Evolutionary conservation across 2,113 vertebrate genomes (phyloP).

Genomic region (Chascanopsetta lugubris): DNA sequence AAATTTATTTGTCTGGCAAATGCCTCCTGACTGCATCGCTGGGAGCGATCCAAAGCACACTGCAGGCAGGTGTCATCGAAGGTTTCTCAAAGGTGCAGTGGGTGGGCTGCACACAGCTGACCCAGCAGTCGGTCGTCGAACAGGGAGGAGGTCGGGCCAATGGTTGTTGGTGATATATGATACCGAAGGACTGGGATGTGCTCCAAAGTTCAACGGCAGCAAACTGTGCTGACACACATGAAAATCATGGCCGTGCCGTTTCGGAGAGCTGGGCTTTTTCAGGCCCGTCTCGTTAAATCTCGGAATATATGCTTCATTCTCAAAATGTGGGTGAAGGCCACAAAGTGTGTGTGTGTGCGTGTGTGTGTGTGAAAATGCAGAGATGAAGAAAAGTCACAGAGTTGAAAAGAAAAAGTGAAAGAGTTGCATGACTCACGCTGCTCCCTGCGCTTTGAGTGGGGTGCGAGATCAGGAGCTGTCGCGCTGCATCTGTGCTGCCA

Average conservation of each 20-base stretch:
- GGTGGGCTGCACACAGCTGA: conserved; percentile 46
- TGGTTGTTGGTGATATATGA: conserved; percentile 13
- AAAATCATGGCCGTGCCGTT: background rate
- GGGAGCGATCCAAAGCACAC: background rate
- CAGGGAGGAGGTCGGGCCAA: background rate
- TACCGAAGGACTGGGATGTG: conserved; percentile 11
- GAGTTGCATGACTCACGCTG: too few relatives aligned
- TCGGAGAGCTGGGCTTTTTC: background rate
- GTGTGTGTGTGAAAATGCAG: too few relatives aligned
- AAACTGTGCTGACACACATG: conserved; percentile 4
- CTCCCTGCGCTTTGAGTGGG: too few relatives aligned
- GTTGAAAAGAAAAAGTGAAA: too few relatives aligned
- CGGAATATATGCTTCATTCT: too few relatives aligned
- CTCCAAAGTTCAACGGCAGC: conserved; percentile 23
- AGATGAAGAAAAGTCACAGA: too few relatives aligned
- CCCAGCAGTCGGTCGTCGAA: conserved; percentile 11
- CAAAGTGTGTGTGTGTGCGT: too few relatives aligned
- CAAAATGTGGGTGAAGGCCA: too few relatives aligned
- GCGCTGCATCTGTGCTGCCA: too few relatives aligned
- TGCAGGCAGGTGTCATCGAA: background rate
- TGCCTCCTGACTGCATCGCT: background rate
- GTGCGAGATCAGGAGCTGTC: too few relatives aligned
- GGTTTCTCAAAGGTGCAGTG: conserved; percentile 18
- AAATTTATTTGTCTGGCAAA: background rate
- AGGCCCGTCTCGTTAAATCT: background rate